A percentile compares a stretch with the other conserved stretches of the same genome.
Evolutionary conservation across 2,113 vertebrate species (phyloP).

Genomic region (Aspidoscelis tigris): DNA sequence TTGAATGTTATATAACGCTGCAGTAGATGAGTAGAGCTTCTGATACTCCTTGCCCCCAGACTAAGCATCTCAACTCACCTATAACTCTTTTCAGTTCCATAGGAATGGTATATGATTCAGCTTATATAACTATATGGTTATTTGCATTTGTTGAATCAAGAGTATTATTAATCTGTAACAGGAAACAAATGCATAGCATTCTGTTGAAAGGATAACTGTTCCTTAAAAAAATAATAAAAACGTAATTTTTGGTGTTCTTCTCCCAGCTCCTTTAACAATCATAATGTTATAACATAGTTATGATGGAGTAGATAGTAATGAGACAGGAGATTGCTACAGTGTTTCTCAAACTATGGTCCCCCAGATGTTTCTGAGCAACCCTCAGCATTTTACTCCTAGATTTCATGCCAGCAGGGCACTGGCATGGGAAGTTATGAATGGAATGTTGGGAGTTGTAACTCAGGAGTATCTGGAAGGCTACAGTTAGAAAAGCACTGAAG

Average conservation of each 20-base stretch:
- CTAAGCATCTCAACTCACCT: slow-evolving; percentile 33
- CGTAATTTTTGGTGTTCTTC: not conserved
- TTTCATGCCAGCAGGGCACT: no score
- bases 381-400: no score
- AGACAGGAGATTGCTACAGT: no score
- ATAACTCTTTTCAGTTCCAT: rapidly evolving
- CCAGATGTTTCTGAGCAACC: no score
- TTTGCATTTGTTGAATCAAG: not conserved
- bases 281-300: no score
- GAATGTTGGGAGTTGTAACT: no score
- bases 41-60: not conserved
- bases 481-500: no score
- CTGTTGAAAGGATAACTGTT: slow-evolving; percentile 40
- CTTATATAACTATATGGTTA: slow-evolving; percentile 24
- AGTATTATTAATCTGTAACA: slow-evolving; percentile 7
- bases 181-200: slow-evolving; percentile 1
- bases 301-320: no score
- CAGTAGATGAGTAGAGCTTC: slow-evolving; percentile 6
- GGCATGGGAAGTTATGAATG: no score
- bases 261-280: no score
- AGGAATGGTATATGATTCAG: slow-evolving; percentile 2
- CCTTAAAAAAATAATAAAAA: not conserved
- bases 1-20: slow-evolving; percentile 5
- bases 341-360: no score
- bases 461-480: no score